phyloP scores from a whole-genome alignment of 2,797 vertebrate species.

The Momotus momota region DNA sequence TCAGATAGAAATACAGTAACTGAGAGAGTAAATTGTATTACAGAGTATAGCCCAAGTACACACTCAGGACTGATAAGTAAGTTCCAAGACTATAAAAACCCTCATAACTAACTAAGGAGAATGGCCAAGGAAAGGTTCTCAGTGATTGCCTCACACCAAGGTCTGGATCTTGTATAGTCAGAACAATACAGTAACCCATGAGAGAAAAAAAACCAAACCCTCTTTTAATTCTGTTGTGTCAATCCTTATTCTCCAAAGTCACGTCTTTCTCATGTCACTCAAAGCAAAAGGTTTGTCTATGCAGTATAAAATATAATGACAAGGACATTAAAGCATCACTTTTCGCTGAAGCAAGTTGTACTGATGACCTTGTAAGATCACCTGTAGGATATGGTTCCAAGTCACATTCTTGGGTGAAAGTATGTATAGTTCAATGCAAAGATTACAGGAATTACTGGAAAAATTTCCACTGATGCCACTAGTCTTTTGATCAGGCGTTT shows the following conservation, averaged over 20 bases:
- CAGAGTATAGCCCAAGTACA: constrained; percentile 28
- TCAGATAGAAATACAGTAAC: constrained; percentile 60
- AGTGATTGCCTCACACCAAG: neutral
- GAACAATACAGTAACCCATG: neutral
- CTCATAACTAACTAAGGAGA: constrained; percentile 31
- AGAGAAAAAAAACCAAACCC: no score
- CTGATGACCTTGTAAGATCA: neutral
- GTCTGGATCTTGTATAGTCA: neutral
- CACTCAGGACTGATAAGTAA: constrained; percentile 46
- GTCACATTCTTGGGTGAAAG: neutral
- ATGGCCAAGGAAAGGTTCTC: neutral
- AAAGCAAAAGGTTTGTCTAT: neutral
- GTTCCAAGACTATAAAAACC: constrained; percentile 29
- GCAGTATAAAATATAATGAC: neutral
- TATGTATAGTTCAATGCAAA: neutral
- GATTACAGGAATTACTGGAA: neutral
- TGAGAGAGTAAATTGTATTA: constrained; percentile 58
- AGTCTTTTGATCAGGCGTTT: neutral
- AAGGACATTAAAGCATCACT: neutral
- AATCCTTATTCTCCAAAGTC: neutral
- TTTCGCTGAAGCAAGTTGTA: neutral
- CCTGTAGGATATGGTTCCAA: neutral
- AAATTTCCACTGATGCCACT: neutral
- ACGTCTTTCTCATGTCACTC: neutral
- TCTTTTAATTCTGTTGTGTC: no score